Evolutionary conservation across 2,888 invertebrate species (phyloP).

Genomic region (Amphipoea oculea): DNA sequence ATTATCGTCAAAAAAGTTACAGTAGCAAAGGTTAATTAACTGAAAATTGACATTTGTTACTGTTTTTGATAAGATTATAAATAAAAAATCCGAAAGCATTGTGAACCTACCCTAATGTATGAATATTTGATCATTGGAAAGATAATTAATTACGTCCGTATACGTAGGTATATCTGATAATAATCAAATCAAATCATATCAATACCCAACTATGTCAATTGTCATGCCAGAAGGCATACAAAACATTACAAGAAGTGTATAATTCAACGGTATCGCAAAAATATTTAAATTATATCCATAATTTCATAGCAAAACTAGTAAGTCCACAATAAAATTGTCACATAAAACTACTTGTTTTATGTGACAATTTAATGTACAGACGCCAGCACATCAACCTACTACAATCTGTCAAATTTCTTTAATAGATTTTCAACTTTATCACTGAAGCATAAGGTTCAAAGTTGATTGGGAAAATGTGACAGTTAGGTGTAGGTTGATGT

Average conservation of each 20-base stretch:
- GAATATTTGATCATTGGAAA: constrained; percentile 2
- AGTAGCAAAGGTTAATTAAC: too few relatives aligned
- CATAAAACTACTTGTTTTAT: not conserved
- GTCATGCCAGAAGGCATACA: too few relatives aligned
- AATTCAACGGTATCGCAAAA: too few relatives aligned
- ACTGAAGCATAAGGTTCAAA: too few relatives aligned
- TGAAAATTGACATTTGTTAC: not conserved
- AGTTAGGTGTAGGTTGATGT: too few relatives aligned
- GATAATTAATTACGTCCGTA: too few relatives aligned
- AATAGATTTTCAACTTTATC: too few relatives aligned
- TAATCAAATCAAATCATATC: not conserved
- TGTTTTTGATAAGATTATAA: not conserved
- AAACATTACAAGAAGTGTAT: too few relatives aligned
- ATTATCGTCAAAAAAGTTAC: too few relatives aligned
- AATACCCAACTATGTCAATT: not conserved
- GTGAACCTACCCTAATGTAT: not conserved
- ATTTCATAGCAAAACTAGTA: not conserved
- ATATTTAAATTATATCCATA: not conserved
- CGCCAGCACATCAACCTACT: too few relatives aligned
- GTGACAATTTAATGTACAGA: not conserved
- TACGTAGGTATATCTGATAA: not conserved
- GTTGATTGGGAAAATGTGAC: too few relatives aligned
- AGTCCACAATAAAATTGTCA: not conserved
- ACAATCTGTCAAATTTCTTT: too few relatives aligned
- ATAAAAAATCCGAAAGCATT: not conserved